Evolutionary conservation across 2,797 vertebrate species (phyloP).

Genomic region (Parotocinclus haroldoi): DNA sequence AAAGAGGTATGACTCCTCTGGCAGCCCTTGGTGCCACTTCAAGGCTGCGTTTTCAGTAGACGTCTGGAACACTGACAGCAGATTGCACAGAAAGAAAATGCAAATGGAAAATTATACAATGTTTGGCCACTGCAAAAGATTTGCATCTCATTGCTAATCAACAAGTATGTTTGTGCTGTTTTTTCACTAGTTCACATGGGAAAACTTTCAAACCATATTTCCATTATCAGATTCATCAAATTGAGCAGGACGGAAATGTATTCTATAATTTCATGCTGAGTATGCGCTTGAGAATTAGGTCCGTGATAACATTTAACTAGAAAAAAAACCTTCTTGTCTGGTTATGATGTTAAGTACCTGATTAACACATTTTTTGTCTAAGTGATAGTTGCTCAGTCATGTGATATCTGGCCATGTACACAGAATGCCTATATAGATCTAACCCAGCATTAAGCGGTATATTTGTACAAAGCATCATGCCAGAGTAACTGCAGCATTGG

Average conservation of each 20-base stretch:
- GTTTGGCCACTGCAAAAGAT: constrained; percentile 49
- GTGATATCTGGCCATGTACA: too few relatives aligned
- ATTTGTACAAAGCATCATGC: too few relatives aligned
- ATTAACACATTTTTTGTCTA: too few relatives aligned
- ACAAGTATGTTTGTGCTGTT: constrained; percentile 13
- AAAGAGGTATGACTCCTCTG: constrained; percentile 63
- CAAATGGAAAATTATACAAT: constrained; percentile 65
- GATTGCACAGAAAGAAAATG: constrained; percentile 51
- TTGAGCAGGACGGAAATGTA: neutral
- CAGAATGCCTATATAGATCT: too few relatives aligned
- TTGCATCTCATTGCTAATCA: constrained; percentile 37
- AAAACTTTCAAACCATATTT: constrained; percentile 4
- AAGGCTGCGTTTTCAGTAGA: constrained; percentile 47
- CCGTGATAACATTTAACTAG: too few relatives aligned
- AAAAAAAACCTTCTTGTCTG: too few relatives aligned
- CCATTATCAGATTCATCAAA: neutral
- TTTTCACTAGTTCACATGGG: constrained; percentile 22
- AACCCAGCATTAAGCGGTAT: too few relatives aligned
- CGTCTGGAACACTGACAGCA: constrained; percentile 45
- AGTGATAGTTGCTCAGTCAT: too few relatives aligned
- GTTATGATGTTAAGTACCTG: too few relatives aligned
- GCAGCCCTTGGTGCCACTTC: constrained; percentile 40
- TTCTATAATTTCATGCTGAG: neutral
- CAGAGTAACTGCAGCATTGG: constrained; percentile 44
- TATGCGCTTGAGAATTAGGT: too few relatives aligned